phyloP scores from a whole-genome alignment of 1,140 invertebrate genomes.

The Daktulosphaira vitifoliae region DNA sequence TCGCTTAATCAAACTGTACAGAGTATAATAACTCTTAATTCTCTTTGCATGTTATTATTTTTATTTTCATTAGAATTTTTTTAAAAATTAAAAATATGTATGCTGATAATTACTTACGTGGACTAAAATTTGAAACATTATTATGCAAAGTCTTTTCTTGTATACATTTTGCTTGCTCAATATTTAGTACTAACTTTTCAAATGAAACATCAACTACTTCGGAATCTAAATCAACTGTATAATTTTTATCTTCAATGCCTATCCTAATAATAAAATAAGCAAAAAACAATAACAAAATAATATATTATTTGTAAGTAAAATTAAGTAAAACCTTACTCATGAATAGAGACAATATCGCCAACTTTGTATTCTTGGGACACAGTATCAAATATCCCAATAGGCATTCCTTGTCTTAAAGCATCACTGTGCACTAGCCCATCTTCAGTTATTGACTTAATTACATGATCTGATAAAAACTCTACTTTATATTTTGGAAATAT shows the following conservation, averaged over 20 bases:
- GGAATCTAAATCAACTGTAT: constrained; percentile 17
- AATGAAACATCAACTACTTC: constrained; percentile 18
- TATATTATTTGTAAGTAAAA: too few relatives aligned
- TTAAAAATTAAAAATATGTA: too few relatives aligned
- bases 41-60: too few relatives aligned
- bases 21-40: too few relatives aligned
- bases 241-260: not conserved
- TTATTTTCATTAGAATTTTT: too few relatives aligned
- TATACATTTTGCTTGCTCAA: not conserved
- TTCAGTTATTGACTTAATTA: constrained; percentile 3
- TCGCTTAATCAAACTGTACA: too few relatives aligned
- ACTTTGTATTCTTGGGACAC: constrained; percentile 25
- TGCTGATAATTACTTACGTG: constrained; percentile 15
- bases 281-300: too few relatives aligned
- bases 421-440: constrained; percentile 18
- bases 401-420: not conserved
- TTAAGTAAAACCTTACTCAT: not conserved
- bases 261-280: not conserved
- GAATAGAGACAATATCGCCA: constrained; percentile 16
- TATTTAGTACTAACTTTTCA: constrained; percentile 6
- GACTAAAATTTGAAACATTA: constrained; percentile 15
- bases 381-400: constrained; percentile 18
- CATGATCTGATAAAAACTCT: constrained; percentile 9
- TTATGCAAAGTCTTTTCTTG: constrained; percentile 3
- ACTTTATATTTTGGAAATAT: constrained; percentile 6